Percentiles rank a stretch among this genome's conserved stretches.
These are phyloP conservation scores for Timandra comae DNA, from an alignment of 2,888 invertebrate species.

Conservation along the genomic window DNA sequence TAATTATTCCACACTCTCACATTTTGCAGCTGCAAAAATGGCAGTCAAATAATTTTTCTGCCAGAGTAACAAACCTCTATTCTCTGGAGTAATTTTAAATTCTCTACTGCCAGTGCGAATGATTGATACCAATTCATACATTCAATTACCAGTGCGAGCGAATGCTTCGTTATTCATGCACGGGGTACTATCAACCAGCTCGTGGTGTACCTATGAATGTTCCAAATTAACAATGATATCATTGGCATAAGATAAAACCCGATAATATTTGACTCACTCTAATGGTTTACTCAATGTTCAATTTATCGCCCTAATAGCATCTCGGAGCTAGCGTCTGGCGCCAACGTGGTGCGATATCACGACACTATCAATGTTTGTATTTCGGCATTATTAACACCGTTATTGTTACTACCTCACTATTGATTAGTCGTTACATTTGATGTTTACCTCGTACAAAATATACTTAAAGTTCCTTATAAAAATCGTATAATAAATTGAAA, in stretches of 20 bases:
- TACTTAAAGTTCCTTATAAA: too few species aligned
- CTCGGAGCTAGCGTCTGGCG: conserved; percentile 12
- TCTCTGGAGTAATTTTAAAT: conserved; percentile 28
- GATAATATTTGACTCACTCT: conserved; percentile 18
- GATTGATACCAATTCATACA: conserved; percentile 44
- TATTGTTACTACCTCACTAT: conserved; percentile 7
- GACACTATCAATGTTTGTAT: conserved; percentile 23
- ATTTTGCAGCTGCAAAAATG: conserved; percentile 6
- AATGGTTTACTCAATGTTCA: conserved; percentile 18
- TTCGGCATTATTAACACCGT: conserved; percentile 13
- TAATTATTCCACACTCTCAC: conserved; percentile 3
- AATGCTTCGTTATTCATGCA: conserved; percentile 39
- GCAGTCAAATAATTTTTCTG: conserved; percentile 2
- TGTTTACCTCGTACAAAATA: too few species aligned
- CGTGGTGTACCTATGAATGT: conserved; percentile 18
- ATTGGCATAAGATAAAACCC: conserved; percentile 13
- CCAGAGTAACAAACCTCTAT: conserved; percentile 17
- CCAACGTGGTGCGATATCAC: conserved; percentile 17
- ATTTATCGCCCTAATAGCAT: conserved; percentile 24
- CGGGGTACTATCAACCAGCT: conserved; percentile 9
- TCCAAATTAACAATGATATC: conserved; percentile 21
- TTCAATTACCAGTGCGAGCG: conserved; percentile 43
- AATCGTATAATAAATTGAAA: too few species aligned
- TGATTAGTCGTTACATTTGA: too few species aligned
- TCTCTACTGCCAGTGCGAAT: conserved; percentile 46